Conservation (phyloP, 2,888 invertebrate genomes). For the Harpalus rufipes region DNA sequence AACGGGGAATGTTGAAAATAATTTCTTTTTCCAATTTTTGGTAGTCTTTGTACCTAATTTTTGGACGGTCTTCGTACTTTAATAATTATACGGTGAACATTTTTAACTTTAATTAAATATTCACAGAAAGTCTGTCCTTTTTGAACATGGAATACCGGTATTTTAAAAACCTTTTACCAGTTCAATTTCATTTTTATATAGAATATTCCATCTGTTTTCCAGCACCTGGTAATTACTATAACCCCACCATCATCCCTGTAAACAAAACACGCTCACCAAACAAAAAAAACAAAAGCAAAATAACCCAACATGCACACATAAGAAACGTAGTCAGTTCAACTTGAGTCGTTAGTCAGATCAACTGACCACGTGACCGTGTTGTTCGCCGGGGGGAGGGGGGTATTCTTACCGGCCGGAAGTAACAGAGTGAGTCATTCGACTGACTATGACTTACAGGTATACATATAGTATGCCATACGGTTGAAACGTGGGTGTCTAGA, state of each 20-base stretch:
- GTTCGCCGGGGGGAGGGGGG: not conserved
- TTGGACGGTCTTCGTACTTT: no score
- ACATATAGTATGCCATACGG: no score
- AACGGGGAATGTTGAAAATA: no score
- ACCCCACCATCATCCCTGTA: conserved; percentile 3
- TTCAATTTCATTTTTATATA: not conserved
- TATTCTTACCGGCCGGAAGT: conserved; percentile 24
- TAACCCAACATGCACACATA: conserved; percentile 9
- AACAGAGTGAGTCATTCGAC: conserved; percentile 31
- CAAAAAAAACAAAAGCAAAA: conserved; percentile 37
- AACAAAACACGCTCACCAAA: conserved; percentile 43
- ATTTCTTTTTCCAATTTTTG: no score
- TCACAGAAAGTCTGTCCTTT: no score
- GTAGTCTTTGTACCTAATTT: no score
- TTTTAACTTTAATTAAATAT: no score
- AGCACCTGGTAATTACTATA: conserved; percentile 21
- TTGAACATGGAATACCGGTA: not conserved
- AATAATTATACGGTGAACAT: no score
- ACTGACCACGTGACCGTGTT: conserved; percentile 29
- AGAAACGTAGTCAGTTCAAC: not conserved
- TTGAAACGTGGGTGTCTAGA: conserved; percentile 15
- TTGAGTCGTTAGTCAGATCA: conserved; percentile 22
- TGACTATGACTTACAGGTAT: conserved; percentile 27
- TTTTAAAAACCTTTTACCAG: not conserved
- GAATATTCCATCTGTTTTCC: not conserved